A percentile compares a stretch with the other conserved stretches of the same genome.
Conservation (phyloP, 2,113 vertebrate species). For the Orthochromis indermauri region DNA sequence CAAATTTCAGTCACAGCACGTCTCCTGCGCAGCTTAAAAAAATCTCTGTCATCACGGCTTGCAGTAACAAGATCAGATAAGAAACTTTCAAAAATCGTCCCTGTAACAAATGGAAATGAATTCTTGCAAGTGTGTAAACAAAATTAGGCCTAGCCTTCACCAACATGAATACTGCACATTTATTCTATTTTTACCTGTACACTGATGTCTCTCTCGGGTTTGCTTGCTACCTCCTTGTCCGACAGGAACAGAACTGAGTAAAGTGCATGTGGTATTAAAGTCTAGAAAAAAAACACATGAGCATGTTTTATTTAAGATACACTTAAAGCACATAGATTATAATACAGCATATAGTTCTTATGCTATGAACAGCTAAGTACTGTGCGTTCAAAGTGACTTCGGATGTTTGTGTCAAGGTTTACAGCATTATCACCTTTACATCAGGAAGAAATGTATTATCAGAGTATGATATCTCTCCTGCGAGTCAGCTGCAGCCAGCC, state of each 20-base stretch:
- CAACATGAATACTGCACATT: neutral
- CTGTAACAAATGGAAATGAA: neutral
- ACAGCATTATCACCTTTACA: conserved; percentile 5
- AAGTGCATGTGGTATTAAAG: conserved; percentile 70
- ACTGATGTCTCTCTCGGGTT: conserved; percentile 64
- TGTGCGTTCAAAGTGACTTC: neutral
- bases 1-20: neutral
- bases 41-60: neutral
- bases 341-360: neutral
- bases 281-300: conserved; percentile 37
- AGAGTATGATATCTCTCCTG: conserved; percentile 32
- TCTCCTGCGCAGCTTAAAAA: neutral
- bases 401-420: neutral
- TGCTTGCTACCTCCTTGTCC: conserved; percentile 73
- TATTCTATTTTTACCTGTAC: conserved; percentile 65
- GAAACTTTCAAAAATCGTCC: neutral
- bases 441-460: conserved; percentile 30
- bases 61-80: neutral
- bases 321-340: neutral
- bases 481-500: conserved; percentile 4
- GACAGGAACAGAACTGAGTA: conserved; percentile 70
- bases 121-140: neutral
- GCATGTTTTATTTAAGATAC: neutral
- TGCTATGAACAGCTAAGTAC: neutral
- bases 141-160: neutral